Evolutionary conservation across 2,888 invertebrate genomes (phyloP).

Genomic region (Mongoloraphidia duomilia): DNA sequence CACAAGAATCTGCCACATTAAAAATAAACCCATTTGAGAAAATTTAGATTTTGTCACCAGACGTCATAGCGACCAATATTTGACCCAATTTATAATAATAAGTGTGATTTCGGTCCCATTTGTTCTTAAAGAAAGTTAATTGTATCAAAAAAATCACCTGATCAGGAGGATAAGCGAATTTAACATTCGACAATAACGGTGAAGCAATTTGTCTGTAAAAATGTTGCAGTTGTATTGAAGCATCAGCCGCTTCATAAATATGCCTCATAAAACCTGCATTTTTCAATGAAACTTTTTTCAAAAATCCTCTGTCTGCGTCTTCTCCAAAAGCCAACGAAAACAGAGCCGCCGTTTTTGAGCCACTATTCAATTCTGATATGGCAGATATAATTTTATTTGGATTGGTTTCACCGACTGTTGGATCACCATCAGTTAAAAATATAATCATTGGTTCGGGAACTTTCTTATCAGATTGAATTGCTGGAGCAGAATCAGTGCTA

Average conservation of each 20-base stretch:
- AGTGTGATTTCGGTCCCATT: too few relatives aligned
- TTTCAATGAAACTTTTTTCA: slow-evolving; percentile 47
- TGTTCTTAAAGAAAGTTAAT: not conserved
- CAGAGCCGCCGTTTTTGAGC: slow-evolving; percentile 35
- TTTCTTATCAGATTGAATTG: slow-evolving; percentile 15
- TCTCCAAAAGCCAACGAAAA: slow-evolving; percentile 58
- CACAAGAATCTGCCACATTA: not conserved
- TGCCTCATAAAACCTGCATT: slow-evolving; percentile 53
- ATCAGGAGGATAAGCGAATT: slow-evolving; percentile 43
- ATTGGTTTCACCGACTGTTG: slow-evolving; percentile 42
- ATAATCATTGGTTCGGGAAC: slow-evolving; percentile 44
- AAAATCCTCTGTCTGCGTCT: slow-evolving; percentile 48
- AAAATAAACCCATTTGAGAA: not conserved
- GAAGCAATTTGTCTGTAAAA: slow-evolving; percentile 56
- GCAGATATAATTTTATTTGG: slow-evolving; percentile 35
- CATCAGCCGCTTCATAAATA: slow-evolving; percentile 59
- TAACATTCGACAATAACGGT: slow-evolving; percentile 48
- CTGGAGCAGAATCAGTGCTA: slow-evolving; percentile 8
- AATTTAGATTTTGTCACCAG: not conserved
- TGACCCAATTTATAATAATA: too few relatives aligned
- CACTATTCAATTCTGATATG: slow-evolving; percentile 36
- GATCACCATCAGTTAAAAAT: slow-evolving; percentile 52
- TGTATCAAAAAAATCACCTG: slow-evolving; percentile 27
- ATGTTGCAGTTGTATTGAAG: slow-evolving; percentile 46
- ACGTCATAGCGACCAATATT: too few relatives aligned